These are phyloP conservation scores for Apeira syringaria DNA, from an alignment of 2,888 invertebrate genomes.

Conservation along the genomic window DNA sequence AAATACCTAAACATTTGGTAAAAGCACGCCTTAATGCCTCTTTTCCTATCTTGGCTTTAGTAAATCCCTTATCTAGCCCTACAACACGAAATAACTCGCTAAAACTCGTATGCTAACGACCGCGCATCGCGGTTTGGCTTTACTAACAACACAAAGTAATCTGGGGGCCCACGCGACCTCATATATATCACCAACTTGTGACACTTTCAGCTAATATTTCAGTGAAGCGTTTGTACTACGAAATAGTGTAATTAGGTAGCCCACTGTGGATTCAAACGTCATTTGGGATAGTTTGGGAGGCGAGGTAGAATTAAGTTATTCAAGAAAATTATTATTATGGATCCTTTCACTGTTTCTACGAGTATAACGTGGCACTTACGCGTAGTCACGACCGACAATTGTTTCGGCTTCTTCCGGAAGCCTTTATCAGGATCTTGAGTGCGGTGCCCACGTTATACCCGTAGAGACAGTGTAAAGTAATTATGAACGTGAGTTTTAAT, in stretches of 20 bases:
- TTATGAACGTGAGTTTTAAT: no score
- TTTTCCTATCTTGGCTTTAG: conserved; percentile 3
- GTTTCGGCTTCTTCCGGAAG: no score
- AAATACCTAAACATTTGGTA: no score
- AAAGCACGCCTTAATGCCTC: conserved; percentile 2
- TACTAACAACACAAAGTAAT: conserved; percentile 66
- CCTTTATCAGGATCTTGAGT: no score
- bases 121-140: conserved; percentile 50
- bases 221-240: conserved; percentile 44
- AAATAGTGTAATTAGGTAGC: conserved; percentile 72
- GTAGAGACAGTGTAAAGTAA: no score
- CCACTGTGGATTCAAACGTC: conserved; percentile 55
- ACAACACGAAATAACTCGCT: conserved; percentile 26
- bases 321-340: no score
- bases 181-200: conserved; percentile 78
- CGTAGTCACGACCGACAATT: no score
- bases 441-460: no score
- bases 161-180: conserved; percentile 52
- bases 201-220: conserved; percentile 73
- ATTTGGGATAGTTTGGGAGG: conserved; percentile 28
- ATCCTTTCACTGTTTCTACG: no score
- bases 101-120: conserved; percentile 43
- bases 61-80: conserved; percentile 10
- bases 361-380: no score
- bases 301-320: neutral